phyloP scores from a whole-genome alignment of 2,797 vertebrate species.

The Okamejei kenojei region DNA sequence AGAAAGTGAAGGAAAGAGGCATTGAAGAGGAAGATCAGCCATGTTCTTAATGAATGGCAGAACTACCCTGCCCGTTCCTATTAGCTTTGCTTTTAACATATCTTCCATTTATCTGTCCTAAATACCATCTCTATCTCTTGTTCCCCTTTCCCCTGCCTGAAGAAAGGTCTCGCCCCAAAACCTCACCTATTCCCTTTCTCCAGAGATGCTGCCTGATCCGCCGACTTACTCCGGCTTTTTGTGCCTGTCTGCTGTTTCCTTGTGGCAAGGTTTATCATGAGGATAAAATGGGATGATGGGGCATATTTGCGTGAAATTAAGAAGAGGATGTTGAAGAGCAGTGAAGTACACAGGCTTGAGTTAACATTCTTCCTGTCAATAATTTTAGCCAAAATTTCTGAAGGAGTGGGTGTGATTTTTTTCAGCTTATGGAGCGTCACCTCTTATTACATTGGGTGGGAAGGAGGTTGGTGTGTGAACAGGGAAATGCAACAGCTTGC shows the following conservation, averaged over 20 bases:
- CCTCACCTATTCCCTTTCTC: no score
- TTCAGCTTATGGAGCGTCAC: not conserved
- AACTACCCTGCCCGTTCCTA: no score
- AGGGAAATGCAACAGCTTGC: slow-evolving; percentile 10
- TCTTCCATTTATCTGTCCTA: no score
- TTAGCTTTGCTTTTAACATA: no score
- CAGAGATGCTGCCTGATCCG: no score
- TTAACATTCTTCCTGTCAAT: not conserved
- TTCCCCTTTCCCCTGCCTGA: no score
- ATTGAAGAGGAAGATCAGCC: no score
- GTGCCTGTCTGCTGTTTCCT: not conserved
- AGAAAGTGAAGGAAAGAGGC: no score
- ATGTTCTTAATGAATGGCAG: no score
- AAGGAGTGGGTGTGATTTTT: not conserved
- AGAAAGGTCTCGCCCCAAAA: no score
- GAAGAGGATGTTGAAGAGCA: not conserved
- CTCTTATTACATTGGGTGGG: not conserved
- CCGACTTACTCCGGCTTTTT: no score
- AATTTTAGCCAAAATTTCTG: slow-evolving; percentile 1
- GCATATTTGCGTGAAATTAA: not conserved
- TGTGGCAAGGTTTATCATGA: not conserved
- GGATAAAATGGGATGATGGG: not conserved
- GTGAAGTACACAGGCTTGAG: not conserved
- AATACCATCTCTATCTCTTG: no score
- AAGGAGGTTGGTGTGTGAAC: slow-evolving; percentile 4